These are phyloP conservation scores for Octodonta nipae DNA, from an alignment of 2,888 invertebrate genomes.

Conservation along the genomic window DNA sequence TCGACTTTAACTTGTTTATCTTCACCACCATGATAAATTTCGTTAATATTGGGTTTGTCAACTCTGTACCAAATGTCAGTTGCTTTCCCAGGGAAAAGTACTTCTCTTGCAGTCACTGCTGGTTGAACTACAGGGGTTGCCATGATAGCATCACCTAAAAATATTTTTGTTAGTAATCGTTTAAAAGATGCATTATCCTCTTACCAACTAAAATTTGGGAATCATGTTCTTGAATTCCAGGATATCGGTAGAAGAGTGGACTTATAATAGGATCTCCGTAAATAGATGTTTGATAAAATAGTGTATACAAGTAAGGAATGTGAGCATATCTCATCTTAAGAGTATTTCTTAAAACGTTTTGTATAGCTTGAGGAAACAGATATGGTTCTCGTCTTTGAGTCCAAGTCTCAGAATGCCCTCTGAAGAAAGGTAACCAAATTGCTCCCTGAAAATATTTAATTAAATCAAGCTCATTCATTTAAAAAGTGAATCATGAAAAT, in stretches of 20 bases:
- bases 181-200: too few relatives aligned
- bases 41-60: too few relatives aligned
- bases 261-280: conserved; percentile 77
- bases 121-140: conserved; percentile 71
- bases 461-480: too few relatives aligned
- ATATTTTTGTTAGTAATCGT: neutral
- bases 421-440: conserved; percentile 85
- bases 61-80: conserved; percentile 58
- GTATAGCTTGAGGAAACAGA: conserved; percentile 63
- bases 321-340: conserved; percentile 69
- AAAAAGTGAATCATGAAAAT: too few relatives aligned
- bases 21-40: too few relatives aligned
- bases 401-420: conserved; percentile 89
- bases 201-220: conserved; percentile 58
- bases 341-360: conserved; percentile 45
- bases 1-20: too few relatives aligned
- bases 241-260: conserved; percentile 80
- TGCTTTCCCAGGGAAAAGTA: conserved; percentile 72
- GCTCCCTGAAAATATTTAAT: conserved; percentile 48
- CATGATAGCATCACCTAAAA: conserved; percentile 60
- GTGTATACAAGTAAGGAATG: conserved; percentile 77
- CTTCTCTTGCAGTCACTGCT: conserved; percentile 54
- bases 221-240: conserved; percentile 64
- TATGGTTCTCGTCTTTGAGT: conserved; percentile 91
- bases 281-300: conserved; percentile 75